Percentiles rank a stretch among this genome's conserved stretches.
These are phyloP conservation scores for Morpho deidamia DNA, from an alignment of 2,888 invertebrate species.

Conservation along the genomic window DNA sequence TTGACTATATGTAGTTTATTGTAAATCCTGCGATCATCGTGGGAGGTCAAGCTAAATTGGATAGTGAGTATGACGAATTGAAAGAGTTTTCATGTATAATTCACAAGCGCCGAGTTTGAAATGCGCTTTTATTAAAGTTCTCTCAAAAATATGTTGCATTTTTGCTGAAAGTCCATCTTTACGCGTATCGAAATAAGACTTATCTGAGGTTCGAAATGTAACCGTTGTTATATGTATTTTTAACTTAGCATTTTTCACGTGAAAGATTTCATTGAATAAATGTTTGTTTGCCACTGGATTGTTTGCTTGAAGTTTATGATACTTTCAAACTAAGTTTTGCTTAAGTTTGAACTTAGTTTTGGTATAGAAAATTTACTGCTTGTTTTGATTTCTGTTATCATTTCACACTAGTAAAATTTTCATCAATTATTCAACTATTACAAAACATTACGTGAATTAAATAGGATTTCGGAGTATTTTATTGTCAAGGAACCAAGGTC, in stretches of 20 bases:
- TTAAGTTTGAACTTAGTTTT: conserved; percentile 1
- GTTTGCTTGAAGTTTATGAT: conserved; percentile 11
- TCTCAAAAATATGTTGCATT: background rate
- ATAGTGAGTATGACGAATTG: background rate
- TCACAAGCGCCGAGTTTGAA: background rate
- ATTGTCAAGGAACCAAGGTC: no score
- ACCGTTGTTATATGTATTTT: background rate
- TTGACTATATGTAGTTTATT: background rate
- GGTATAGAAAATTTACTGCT: conserved; percentile 5
- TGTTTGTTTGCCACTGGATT: conserved; percentile 8
- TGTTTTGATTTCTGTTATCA: conserved; percentile 1
- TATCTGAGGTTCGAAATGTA: background rate
- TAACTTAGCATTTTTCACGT: background rate
- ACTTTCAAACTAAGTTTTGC: conserved; percentile 6
- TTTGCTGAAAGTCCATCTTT: background rate
- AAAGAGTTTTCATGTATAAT: background rate
- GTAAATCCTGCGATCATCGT: background rate
- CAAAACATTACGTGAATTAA: no score
- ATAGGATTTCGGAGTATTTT: no score
- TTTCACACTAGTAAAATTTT: no score
- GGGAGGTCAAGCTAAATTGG: background rate
- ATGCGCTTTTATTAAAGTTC: background rate
- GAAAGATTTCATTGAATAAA: conserved; percentile 13
- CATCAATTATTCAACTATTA: no score
- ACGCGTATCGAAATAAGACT: background rate